phyloP scores from a whole-genome alignment of 2,888 invertebrate species.

The Epicampocera succincta region DNA sequence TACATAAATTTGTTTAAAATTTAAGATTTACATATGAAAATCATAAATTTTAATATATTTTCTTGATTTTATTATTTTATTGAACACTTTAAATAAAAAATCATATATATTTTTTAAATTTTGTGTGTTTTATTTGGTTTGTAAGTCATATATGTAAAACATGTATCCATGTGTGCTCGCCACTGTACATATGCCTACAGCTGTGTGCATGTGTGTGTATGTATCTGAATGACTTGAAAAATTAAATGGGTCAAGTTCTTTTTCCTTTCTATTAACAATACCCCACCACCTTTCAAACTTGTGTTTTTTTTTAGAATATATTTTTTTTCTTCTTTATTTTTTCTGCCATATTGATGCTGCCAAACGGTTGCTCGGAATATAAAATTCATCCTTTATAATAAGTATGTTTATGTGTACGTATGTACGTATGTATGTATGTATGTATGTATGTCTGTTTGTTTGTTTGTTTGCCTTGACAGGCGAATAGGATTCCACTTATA shows the following conservation, averaged over 20 bases:
- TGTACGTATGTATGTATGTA: neutral
- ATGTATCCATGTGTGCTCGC: too few relatives aligned
- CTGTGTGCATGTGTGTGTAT: neutral
- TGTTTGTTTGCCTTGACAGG: neutral
- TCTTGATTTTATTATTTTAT: too few relatives aligned
- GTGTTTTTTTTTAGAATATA: neutral
- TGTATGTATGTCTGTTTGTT: too few relatives aligned
- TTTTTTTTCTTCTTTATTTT: too few relatives aligned
- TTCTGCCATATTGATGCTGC: constrained; percentile 3
- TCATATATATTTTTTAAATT: too few relatives aligned
- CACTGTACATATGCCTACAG: neutral
- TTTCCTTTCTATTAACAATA: constrained; percentile 7
- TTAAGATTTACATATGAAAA: too few relatives aligned
- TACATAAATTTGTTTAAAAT: too few relatives aligned
- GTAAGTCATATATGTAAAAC: too few relatives aligned
- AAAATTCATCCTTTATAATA: neutral
- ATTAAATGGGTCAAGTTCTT: constrained; percentile 50
- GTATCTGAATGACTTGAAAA: constrained; percentile 2
- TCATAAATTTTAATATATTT: too few relatives aligned
- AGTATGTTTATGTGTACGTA: neutral
- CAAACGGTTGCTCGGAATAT: neutral
- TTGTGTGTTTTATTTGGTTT: too few relatives aligned
- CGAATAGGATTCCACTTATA: neutral
- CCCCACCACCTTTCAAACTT: constrained; percentile 10
- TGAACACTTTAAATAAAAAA: too few relatives aligned